Base-by-base conservation (phyloP, 2,113 vertebrate species). In the Corythornis madagascariensis region DNA sequence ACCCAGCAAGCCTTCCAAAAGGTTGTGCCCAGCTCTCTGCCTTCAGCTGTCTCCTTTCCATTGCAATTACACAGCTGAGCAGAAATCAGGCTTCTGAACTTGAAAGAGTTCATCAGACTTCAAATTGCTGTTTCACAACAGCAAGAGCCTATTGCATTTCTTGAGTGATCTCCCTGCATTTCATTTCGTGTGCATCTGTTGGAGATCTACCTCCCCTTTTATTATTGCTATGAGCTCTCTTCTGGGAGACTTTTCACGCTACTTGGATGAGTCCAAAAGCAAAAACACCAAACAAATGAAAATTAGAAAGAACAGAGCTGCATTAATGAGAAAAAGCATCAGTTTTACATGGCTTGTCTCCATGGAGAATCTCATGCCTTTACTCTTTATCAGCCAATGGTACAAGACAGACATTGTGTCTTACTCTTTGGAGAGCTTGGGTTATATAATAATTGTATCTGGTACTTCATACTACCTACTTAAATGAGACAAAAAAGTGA, bases 41-140 rank as follows among this genome's bases (percentile, higher is more conserved):
- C 96, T 97, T 89, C 76, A 86, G 97, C 97, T 99, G 98, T 98
- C 98, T 98, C 94, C 97, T 96, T 98, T 98, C 98, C 98, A 98
- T 98, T 98, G 98, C 98, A 99, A 98, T 99, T 98, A 99, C 98
- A 98, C 97, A 99, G 98, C 97, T 97, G 97, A 98, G 96, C 97
- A 98, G 97, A 97, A 98, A 35, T 94, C 90, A 94, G 97, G 97
- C 96, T 97, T 96, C 93, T 96, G 92, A 88, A 96, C 96, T 96
- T 97, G 97, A 96, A 97, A 97, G 97, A 97, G 96, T 98, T 98
- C 97, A 97, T 97, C 98, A 98, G 97, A 96, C 97, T 97, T 95
- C 94, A 97, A 93, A 96, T 97, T 92, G 90, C 96, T 93, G 95
- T 95, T 97, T 97, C 96, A 97, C 96, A 98, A 96, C 59, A 53